Base-by-base conservation (phyloP, 1,140 invertebrate genomes). In the Philopotamus ludificatus region DNA sequence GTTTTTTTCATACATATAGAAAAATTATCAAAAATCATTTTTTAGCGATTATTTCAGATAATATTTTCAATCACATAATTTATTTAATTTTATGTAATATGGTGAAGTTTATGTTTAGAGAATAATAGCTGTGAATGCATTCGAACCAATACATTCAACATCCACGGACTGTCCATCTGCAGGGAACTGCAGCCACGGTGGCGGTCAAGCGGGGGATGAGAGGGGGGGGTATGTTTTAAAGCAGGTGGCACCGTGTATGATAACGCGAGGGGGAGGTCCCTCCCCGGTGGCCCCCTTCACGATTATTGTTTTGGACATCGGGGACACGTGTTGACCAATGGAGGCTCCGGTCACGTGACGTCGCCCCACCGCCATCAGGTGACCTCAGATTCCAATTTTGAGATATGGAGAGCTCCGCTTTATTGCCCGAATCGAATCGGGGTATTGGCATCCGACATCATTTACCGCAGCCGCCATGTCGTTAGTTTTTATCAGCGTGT, bases 321-420 rank as follows among this genome's bases (percentile, higher is more conserved):
- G 58, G 50, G 66, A 68, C 66, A 68, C 26, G 63, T 68, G 67
- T 68, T 68, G 67, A 68, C 67, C 63, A 62, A 41, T 57, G 61
- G 16, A 53, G 9, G 22, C 39, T 3, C 44, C 9, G 25, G 7
- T 39, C 23, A 45, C 51, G 54, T 59, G 50, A 26, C 12, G 20
- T 39, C 4, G 34, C 22, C 15, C 44, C 44, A 47, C 44, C 44
- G 10, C 44, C 44, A 47, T 16, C 53, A 57, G 20, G 53, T 57
- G 53, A 60, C 42, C 42, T 47, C 28, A 22, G 63, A 55, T 57
- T 69, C 53, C 67, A 69, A 69, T 69, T 63, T 69, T 10, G 22
- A 65, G 67, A 69, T 69, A 69, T 63, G 59, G 23, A 44, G 47
- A n/a, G n/a, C 49, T 10, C 16, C 28, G 9, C 54, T 67, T 67